Evolutionary conservation across 35 echinoderm and acorn worm genomes (phyloP).

Genomic region (Ophiothrix spiculata): DNA sequence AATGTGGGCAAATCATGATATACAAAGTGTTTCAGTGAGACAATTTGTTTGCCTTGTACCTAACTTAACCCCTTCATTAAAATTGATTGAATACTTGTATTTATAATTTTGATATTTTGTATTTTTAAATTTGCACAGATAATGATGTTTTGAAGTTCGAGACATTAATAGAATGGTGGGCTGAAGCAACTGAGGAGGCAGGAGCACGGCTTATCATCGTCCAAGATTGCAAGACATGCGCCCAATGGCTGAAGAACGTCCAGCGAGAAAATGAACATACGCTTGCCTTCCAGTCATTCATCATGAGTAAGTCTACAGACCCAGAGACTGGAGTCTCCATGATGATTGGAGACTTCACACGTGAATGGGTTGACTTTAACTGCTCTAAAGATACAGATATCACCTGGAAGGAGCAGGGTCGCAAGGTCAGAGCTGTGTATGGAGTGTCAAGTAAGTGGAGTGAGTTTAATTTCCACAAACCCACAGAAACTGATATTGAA

Average conservation of each 20-base stretch:
- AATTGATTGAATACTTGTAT: no score
- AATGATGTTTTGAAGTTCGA: slow-evolving; percentile 83
- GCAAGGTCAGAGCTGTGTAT: slow-evolving; percentile 71
- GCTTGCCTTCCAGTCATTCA: slow-evolving; percentile 73
- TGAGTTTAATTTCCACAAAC: slow-evolving; percentile 87
- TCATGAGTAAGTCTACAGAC: slow-evolving; percentile 69
- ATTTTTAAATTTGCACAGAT: no score
- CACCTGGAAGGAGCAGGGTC: slow-evolving; percentile 82
- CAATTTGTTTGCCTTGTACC: no score
- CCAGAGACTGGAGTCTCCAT: slow-evolving; percentile 75
- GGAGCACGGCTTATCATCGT: slow-evolving; percentile 78
- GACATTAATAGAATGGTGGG: slow-evolving; percentile 75
- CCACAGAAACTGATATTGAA: slow-evolving; percentile 88
- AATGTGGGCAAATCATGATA: no score
- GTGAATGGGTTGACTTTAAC: slow-evolving; percentile 96
- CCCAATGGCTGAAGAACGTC: slow-evolving; percentile 73
- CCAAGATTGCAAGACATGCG: slow-evolving; percentile 50
- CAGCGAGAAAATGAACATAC: slow-evolving; percentile 42
- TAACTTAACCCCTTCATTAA: no score
- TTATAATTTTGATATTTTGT: no score
- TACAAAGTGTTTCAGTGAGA: no score
- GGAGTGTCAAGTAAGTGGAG: slow-evolving; percentile 64
- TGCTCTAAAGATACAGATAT: slow-evolving; percentile 55
- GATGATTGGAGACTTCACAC: slow-evolving; percentile 77
- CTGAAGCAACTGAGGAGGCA: slow-evolving; percentile 41